Evolutionary conservation across 2,113 vertebrate species (phyloP).

Genomic region (Embiotoca jacksoni): DNA sequence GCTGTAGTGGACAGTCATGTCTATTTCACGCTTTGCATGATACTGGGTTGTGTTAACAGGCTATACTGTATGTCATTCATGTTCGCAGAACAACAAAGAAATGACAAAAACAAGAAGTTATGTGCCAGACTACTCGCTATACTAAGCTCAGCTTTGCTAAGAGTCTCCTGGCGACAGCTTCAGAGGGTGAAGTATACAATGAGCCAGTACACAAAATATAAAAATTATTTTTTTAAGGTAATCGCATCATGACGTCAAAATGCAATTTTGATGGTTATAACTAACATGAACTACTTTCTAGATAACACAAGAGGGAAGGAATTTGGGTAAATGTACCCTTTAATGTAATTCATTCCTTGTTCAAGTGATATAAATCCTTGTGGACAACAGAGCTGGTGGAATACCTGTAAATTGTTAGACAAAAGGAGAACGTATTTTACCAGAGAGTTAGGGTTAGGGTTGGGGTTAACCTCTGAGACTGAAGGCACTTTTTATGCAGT

Average conservation of each 20-base stretch:
- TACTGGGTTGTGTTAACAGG: no score
- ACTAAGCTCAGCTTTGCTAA: no score
- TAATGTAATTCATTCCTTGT: not conserved
- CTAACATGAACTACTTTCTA: no score
- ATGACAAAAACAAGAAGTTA: no score
- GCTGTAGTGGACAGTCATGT: no score
- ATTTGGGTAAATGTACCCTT: not conserved
- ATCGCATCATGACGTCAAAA: not conserved
- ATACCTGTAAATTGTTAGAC: constrained; percentile 21
- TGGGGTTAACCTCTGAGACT: not conserved
- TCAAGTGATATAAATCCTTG: not conserved
- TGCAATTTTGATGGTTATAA: no score
- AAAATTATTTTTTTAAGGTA: not conserved
- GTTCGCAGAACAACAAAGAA: no score
- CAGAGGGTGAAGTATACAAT: not conserved
- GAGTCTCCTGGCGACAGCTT: not conserved
- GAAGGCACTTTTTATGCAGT: constrained; percentile 35
- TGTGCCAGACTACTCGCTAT: no score
- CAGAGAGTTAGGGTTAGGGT: not conserved
- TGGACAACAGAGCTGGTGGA: not conserved
- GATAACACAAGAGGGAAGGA: no score
- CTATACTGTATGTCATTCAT: no score
- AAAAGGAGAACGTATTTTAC: constrained; percentile 34
- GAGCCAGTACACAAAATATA: not conserved
- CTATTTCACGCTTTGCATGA: no score